Evolutionary conservation across 2,113 vertebrate genomes (phyloP).

Genomic region (Loxodonta africana): DNA sequence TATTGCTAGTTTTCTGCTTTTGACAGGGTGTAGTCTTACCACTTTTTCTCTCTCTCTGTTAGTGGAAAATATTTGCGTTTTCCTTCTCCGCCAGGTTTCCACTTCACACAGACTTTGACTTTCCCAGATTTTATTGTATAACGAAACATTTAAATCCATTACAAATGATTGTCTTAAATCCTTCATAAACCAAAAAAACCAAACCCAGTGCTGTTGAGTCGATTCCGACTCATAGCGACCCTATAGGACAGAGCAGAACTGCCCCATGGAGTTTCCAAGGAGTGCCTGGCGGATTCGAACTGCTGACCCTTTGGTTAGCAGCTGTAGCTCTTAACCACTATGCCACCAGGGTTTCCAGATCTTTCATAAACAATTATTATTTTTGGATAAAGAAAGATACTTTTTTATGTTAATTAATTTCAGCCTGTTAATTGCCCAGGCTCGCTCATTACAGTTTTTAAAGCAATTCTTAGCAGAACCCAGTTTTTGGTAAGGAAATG

Average conservation of each 20-base stretch:
- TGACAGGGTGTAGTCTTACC: not conserved
- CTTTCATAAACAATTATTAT: not conserved
- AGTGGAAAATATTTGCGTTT: not conserved
- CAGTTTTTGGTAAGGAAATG: not conserved
- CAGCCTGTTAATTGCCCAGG: not conserved
- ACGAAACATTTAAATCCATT: not conserved
- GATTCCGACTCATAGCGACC: too few species aligned
- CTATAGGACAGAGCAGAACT: too few species aligned
- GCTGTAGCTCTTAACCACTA: too few species aligned
- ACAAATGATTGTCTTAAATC: slow-evolving; percentile 21
- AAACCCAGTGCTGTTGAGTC: too few species aligned
- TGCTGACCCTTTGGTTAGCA: too few species aligned
- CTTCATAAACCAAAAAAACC: not conserved
- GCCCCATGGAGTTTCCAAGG: too few species aligned
- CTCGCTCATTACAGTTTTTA: not conserved
- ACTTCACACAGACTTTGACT: not conserved
- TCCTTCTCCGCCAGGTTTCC: not conserved
- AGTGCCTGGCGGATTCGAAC: too few species aligned
- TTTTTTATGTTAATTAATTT: slow-evolving; percentile 41
- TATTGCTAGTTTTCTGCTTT: not conserved
- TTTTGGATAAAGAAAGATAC: slow-evolving; percentile 51
- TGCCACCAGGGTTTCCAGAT: too few species aligned
- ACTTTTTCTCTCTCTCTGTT: not conserved
- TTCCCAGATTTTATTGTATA: not conserved
- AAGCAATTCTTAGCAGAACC: not conserved